Evolutionary conservation across 2,797 vertebrate species (phyloP), one percentile per base, ranked within the genome.

Genomic region (Podarcis lilfordi): DNA sequence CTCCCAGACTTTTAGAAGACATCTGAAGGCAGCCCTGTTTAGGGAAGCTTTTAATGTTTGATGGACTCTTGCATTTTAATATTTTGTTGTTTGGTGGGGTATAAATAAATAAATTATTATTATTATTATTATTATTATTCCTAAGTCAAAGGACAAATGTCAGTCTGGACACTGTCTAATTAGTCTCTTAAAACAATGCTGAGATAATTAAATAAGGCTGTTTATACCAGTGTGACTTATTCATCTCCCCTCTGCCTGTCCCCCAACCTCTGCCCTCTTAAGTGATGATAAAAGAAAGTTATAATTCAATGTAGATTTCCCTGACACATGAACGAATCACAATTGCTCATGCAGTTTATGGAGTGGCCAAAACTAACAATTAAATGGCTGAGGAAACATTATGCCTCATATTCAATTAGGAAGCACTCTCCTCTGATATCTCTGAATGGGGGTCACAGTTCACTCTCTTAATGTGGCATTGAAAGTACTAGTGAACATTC

Each of bases 121-220:
- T 43, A 43, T 43, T 43, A 43, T 43, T 43, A 43, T 43, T 43
- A 43, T 43, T 43, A 43, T 43, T 43, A 43, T 43, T 0, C 43
- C 27, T 5, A 55, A 7, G 32, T 68, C 11, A 45, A 64, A 85
- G 55, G 55, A 68, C 45, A 61, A 80, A 80, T 45, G 69, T n/a
- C 59, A 66, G 45, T 74, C 68, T 29, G 50, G 40, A 72, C 35
- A 23, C 37, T 43, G 69, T 74, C 13, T 92, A 93, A 95, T 94
- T 94, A 92, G 45, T 85, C 19, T 90, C 91, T 91, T 74, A 89
- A 95, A 94, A 93, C 91, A 90, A 89, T 72, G 15, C 86, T 91
- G 74, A 37, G 86, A 86, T 92, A 91, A 93, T 91, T 83, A 84
- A 80, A 91, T 92, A 88, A 21, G 86, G 86, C 86, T 86, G 87